Base-by-base conservation (phyloP, 2,113 vertebrate species). In the Dolichallabes microphthalmus region DNA sequence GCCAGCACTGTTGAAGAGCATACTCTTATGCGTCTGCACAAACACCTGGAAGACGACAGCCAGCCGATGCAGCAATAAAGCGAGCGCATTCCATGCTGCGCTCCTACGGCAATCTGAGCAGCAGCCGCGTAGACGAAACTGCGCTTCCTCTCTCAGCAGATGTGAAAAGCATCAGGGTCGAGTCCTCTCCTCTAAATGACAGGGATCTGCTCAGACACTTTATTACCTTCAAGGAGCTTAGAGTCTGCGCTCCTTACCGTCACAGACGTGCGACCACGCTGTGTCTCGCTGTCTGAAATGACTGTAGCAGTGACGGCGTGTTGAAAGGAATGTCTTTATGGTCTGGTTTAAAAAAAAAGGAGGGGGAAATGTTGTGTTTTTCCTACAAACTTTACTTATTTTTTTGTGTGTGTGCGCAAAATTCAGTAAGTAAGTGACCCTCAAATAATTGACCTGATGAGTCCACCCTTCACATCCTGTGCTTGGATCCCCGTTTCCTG, bases 391-490 rank as follows among this genome's bases (percentile, higher is more conserved):
- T n/a, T n/a, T n/a, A n/a, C n/a, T n/a, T n/a, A n/a, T n/a, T n/a
- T n/a, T n/a, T n/a, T n/a, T n/a, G n/a, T n/a, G n/a, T n/a, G n/a
- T n/a, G n/a, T n/a, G n/a, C n/a, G n/a, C n/a, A n/a, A n/a, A n/a
- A n/a, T n/a, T n/a, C n/a, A n/a, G n/a, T n/a, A n/a, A n/a, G n/a
- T n/a, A n/a, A n/a, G 20, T 66, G 52, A 71, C 13, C 66, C 30
- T 71, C 45, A 20, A 77, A 32, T 55, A 52, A 57, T 69, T 50
- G 64, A 77, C 63, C 88, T 87, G 27, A 82, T 89, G 89, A 89
- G 82, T 88, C 87, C 83, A 82, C 85, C 87, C 86, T 77, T 3
- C 50, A 90, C 88, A 88, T 90, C 86, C 89, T 91, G 83, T 74
- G 84, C 80, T 73, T 79, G 52, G 63, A 80, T 84, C 61, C 82